Evolutionary conservation across 37 sponge, comb jelly and placozoan species (phyloP).

Genomic region (Aphrocallistes beatrix): DNA sequence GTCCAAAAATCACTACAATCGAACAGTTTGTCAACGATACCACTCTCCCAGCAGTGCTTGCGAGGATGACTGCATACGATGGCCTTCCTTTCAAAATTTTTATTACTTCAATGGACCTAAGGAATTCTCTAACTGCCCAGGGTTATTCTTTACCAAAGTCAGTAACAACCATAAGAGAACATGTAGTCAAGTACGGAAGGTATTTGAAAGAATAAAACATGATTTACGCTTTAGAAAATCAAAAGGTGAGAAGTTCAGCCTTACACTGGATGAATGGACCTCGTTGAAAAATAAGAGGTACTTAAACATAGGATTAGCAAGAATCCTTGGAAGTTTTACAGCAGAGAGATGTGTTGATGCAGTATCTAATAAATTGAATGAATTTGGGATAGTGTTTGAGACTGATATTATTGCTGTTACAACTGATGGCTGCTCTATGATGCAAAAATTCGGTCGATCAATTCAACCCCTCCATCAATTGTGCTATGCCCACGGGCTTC

Average conservation of each 20-base stretch:
- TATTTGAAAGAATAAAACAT: slow-evolving; percentile 15
- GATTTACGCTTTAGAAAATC: slow-evolving; percentile 6
- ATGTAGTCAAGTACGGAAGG: slow-evolving; percentile 12
- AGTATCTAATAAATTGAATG: slow-evolving; percentile 15
- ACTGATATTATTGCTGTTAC: slow-evolving; percentile 17
- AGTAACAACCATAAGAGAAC: slow-evolving; percentile 7
- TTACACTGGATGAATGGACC: slow-evolving; percentile 13
- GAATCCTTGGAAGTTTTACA: slow-evolving; percentile 6
- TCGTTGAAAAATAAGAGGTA: slow-evolving; percentile 5
- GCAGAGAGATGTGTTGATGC: slow-evolving; percentile 17
- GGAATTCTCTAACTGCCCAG: background rate
- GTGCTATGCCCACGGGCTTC: slow-evolving; percentile 12
- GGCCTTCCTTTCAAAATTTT: background rate
- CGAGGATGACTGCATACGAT: slow-evolving; percentile 18
- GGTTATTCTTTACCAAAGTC: slow-evolving; percentile 19
- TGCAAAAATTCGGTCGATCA: background rate
- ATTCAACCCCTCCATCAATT: slow-evolving; percentile 12
- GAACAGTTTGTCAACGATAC: slow-evolving; percentile 19
- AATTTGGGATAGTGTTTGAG: slow-evolving; percentile 6
- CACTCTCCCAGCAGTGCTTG: slow-evolving; percentile 9
- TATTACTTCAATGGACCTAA: slow-evolving; percentile 12
- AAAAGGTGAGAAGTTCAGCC: slow-evolving; percentile 13
- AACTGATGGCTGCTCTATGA: background rate
- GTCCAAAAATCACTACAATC: slow-evolving; percentile 18
- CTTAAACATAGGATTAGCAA: slow-evolving; percentile 7